A percentile compares a stretch with the other conserved stretches of the same genome.
Evolutionary conservation across 2,888 invertebrate genomes (phyloP).

Genomic region (Drosophila leonis): DNA sequence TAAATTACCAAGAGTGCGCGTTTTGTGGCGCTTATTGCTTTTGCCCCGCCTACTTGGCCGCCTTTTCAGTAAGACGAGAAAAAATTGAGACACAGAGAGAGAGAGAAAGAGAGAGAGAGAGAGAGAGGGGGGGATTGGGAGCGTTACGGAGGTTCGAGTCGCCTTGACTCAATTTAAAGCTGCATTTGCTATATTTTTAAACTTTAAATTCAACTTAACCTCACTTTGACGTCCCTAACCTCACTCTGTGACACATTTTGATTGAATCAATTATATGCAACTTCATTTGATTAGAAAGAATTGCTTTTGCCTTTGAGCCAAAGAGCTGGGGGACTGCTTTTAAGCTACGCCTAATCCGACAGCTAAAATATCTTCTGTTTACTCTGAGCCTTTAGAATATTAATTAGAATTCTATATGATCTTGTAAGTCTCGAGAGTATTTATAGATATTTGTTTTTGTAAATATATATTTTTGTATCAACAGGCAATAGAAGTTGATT

Average conservation of each 20-base stretch:
- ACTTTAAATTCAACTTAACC: background rate
- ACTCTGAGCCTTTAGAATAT: too few relatives aligned
- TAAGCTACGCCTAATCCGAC: too few relatives aligned
- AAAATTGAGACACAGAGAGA: background rate
- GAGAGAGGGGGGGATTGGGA: background rate
- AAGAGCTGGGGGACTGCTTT: too few relatives aligned
- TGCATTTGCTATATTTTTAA: background rate
- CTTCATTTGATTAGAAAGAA: background rate
- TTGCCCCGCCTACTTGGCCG: slow-evolving; percentile 30
- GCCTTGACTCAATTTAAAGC: slow-evolving; percentile 55
- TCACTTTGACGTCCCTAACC: background rate
- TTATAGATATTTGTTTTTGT: too few relatives aligned
- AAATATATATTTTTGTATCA: too few relatives aligned
- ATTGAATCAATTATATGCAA: background rate
- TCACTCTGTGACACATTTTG: background rate
- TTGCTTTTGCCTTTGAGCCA: background rate
- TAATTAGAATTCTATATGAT: too few relatives aligned
- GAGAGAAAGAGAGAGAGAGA: too few relatives aligned
- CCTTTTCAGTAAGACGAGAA: slow-evolving; percentile 24
- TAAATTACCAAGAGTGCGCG: slow-evolving; percentile 71
- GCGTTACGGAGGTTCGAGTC: background rate
- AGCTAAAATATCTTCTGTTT: too few relatives aligned
- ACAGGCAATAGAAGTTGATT: too few relatives aligned
- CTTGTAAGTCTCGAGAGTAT: too few relatives aligned
- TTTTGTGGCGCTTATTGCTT: slow-evolving; percentile 65